These are phyloP conservation scores for Thymelicus lineola DNA, from an alignment of 2,888 invertebrate genomes.

Conservation along the genomic window DNA sequence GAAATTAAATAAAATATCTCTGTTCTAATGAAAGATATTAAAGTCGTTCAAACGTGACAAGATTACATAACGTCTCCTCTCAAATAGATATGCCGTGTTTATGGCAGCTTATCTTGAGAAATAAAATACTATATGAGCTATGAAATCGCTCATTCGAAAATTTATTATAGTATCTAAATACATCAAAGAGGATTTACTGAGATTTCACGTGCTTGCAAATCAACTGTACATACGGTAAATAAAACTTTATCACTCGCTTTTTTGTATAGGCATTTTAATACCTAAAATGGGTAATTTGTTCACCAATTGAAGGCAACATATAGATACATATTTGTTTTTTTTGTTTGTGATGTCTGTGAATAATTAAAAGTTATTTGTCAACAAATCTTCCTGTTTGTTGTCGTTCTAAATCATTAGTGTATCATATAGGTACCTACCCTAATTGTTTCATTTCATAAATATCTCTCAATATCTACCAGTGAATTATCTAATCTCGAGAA, in stretches of 20 bases:
- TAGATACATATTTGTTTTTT: no score
- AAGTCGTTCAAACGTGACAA: background rate
- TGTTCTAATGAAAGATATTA: no score
- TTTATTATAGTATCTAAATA: background rate
- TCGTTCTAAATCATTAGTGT: no score
- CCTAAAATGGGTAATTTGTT: background rate
- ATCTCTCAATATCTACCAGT: no score
- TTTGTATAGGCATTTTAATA: background rate
- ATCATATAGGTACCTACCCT: no score
- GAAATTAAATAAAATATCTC: no score
- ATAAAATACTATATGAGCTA: conserved; percentile 4
- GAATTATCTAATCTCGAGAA: no score
- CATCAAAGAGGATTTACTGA: background rate
- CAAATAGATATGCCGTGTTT: background rate
- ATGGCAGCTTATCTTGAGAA: background rate
- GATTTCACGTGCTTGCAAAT: background rate
- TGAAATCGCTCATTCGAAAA: conserved; percentile 2
- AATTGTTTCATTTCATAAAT: no score
- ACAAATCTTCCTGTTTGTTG: no score
- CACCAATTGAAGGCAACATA: no score
- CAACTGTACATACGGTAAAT: background rate
- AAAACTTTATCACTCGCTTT: background rate
- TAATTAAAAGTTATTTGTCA: no score
- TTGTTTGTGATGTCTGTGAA: no score
- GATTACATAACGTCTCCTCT: background rate